Evolutionary conservation across 2,888 invertebrate species (phyloP).

Genomic region (Zeuzera pyrina): DNA sequence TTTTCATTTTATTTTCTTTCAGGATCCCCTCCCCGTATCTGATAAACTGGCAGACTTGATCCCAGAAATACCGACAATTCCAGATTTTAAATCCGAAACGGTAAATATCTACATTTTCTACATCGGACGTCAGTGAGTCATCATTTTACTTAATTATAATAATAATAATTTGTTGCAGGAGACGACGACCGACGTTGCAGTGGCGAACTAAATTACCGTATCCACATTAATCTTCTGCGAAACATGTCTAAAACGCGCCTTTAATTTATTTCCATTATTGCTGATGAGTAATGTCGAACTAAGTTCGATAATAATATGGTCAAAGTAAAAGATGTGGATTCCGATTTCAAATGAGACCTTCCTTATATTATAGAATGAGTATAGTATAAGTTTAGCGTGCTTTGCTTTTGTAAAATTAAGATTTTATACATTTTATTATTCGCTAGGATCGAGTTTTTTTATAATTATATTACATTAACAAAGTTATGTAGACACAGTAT

Average conservation of each 20-base stretch:
- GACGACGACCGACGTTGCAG: constrained; percentile 42
- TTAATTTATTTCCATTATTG: constrained; percentile 64
- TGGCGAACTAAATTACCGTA: constrained; percentile 36
- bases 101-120: constrained; percentile 23
- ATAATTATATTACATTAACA: constrained; percentile 63
- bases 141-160: constrained; percentile 1
- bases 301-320: constrained; percentile 55
- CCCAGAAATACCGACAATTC: constrained; percentile 55
- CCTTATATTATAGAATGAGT: constrained; percentile 56
- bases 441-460: constrained; percentile 62
- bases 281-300: constrained; percentile 51
- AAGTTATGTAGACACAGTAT: constrained; percentile 72
- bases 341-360: constrained; percentile 55
- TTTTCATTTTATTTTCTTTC: too few relatives aligned
- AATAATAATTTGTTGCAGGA: constrained; percentile 29
- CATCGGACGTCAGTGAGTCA: not conserved
- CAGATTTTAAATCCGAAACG: constrained; percentile 55
- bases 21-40: constrained; percentile 44
- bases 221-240: constrained; percentile 24
- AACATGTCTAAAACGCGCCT: constrained; percentile 43
- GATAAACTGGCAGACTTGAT: constrained; percentile 61
- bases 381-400: constrained; percentile 71
- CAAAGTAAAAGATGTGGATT: constrained; percentile 50
- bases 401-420: constrained; percentile 70
- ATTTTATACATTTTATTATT: constrained; percentile 70